These are phyloP conservation scores for Diplodus sargus DNA, from an alignment of 2,797 vertebrate genomes.

Conservation along the genomic window DNA sequence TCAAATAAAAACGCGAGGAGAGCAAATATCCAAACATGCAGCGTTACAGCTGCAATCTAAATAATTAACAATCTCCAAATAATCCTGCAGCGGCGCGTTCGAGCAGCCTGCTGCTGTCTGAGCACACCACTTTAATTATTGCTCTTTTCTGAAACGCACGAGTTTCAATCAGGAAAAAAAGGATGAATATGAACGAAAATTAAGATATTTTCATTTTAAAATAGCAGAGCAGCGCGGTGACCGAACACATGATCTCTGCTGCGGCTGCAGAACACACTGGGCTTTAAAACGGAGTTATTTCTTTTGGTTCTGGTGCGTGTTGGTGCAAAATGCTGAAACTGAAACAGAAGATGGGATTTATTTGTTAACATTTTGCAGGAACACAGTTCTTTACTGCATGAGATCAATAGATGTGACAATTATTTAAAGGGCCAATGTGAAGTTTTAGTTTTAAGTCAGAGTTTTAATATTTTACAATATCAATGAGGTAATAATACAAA, in stretches of 20 bases:
- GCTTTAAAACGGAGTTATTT: no score
- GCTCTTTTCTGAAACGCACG: not conserved
- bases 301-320: no score
- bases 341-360: no score
- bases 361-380: not conserved
- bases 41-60: constrained; percentile 64
- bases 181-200: not conserved
- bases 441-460: no score
- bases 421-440: no score
- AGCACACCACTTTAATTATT: constrained; percentile 23
- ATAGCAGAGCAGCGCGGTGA: not conserved
- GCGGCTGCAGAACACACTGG: no score
- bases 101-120: constrained; percentile 14
- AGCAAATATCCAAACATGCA: constrained; percentile 71
- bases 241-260: no score
- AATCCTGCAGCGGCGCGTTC: constrained; percentile 43
- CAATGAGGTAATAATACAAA: no score
- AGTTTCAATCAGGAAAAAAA: not conserved
- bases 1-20: constrained; percentile 67
- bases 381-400: not conserved
- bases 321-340: no score
- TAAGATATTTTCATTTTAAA: not conserved
- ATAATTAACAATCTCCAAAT: constrained; percentile 69
- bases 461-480: no score
- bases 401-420: not conserved